Evolutionary conservation across 2,797 vertebrate genomes (phyloP).

Genomic region (Merluccius polli): DNA sequence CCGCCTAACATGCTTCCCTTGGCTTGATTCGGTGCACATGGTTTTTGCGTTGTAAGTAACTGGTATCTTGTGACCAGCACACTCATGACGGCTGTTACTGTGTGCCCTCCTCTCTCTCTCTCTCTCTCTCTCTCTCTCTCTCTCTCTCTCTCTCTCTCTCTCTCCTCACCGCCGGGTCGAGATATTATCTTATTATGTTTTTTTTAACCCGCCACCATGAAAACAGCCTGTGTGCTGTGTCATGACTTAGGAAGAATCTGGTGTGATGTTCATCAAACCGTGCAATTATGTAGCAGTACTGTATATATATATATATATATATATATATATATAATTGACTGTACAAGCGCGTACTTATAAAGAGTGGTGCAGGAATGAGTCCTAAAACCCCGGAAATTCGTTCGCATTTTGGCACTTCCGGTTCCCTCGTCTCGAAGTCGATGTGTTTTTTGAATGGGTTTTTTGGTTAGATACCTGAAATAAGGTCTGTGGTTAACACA

Average conservation of each 20-base stretch:
- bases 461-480: too few relatives aligned
- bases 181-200: not conserved
- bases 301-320: too few relatives aligned
- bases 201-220: not conserved
- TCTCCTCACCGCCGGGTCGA: not conserved
- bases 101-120: not conserved
- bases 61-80: conserved; percentile 24
- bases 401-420: too few relatives aligned
- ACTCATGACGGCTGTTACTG: not conserved
- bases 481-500: too few relatives aligned
- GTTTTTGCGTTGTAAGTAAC: conserved; percentile 27
- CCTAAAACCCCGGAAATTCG: too few relatives aligned
- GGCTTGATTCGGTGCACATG: conserved; percentile 37
- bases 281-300: not conserved
- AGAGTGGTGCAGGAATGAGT: too few relatives aligned
- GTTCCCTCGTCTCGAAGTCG: too few relatives aligned
- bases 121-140: too few relatives aligned
- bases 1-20: conserved; percentile 17
- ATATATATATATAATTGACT: too few relatives aligned
- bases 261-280: not conserved
- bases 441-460: too few relatives aligned
- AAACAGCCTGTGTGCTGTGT: not conserved
- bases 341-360: too few relatives aligned
- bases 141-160: too few relatives aligned
- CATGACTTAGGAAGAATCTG: not conserved